Base-by-base conservation (phyloP, 1,140 invertebrate species). In the Cataglyphis hispanica region DNA sequence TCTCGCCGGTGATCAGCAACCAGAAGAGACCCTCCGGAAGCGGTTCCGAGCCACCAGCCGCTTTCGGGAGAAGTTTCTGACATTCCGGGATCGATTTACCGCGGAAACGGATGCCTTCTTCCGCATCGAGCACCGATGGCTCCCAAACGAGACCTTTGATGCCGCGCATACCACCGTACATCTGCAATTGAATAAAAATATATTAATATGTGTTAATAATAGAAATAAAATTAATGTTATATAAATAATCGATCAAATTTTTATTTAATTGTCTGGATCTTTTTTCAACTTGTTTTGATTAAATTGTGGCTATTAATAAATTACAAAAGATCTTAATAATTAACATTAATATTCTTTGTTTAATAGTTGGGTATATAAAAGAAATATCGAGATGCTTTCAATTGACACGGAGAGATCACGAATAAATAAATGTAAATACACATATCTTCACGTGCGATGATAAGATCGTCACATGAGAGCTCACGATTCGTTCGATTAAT, bases 131-230 rank as follows among this genome's bases (percentile, higher is more conserved):
- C 27, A 99, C 98, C 16, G 98, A 99, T 1, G 99, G 99, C 95
- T 99, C 99, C 93, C 98, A 98, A 0, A 99, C 98, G 56, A 99
- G 95, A 87, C 98, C 98, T 93, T 98, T 98, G 94, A 99, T 99
- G 27, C 98, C 98, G 92, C 99, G 96, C 99, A 99, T 99, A 80
- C 99, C 99, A 92, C 99, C 99, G 95, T 99, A 99, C 96, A 99
- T 98, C 98, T 98, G 16, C 6, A 13, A 22, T 56, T 5, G 31
- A 31, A 85, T 2, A 43, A 61, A 53, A 34, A 5, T 8, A 25
- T 40, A 7, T 63, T 50, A 77, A 46, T 50, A 19, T 50, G 13
- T 50, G 27, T 22, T 22, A 1, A 60, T 16, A 31, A 70, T 70
- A 22, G 1, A 61, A 16, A 40, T 1, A 19, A 31, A 43, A 83